These are phyloP conservation scores for Suricata suricatta DNA, from an alignment of 2,113 vertebrate genomes.

Conservation along the genomic window DNA sequence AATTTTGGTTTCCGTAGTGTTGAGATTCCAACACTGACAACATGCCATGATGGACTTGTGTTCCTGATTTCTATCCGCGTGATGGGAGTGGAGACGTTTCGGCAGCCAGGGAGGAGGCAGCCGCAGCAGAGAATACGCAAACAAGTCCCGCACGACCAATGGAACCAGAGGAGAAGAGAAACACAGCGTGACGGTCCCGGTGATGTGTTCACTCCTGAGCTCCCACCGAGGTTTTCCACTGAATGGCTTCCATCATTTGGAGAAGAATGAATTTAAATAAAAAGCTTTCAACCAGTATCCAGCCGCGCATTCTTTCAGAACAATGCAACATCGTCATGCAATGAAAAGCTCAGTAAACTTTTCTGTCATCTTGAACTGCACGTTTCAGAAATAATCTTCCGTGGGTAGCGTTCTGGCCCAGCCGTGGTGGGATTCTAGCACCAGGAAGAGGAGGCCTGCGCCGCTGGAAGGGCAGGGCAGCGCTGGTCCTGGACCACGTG, in stretches of 20 bases:
- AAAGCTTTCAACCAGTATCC: not conserved
- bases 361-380: not conserved
- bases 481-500: accelerated
- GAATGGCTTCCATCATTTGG: not conserved
- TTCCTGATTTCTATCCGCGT: too few species aligned
- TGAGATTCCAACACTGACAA: not conserved
- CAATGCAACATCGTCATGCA: not conserved
- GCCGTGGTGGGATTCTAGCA: not conserved
- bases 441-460: not conserved
- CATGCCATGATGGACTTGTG: not conserved
- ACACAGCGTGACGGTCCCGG: accelerated
- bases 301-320: not conserved
- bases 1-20: not conserved
- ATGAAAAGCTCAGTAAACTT: not conserved
- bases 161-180: not conserved
- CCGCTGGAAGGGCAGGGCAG: not conserved
- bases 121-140: not conserved
- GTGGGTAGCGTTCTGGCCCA: too few species aligned
- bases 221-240: not conserved
- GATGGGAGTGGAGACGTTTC: not conserved
- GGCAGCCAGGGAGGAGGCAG: not conserved
- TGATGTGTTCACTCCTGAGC: not conserved
- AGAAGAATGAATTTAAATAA: not conserved
- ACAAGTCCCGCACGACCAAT: accelerated
- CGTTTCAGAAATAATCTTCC: not conserved